Conservation (phyloP, 2,113 vertebrate genomes). For the Emydura subglobosa region DNA sequence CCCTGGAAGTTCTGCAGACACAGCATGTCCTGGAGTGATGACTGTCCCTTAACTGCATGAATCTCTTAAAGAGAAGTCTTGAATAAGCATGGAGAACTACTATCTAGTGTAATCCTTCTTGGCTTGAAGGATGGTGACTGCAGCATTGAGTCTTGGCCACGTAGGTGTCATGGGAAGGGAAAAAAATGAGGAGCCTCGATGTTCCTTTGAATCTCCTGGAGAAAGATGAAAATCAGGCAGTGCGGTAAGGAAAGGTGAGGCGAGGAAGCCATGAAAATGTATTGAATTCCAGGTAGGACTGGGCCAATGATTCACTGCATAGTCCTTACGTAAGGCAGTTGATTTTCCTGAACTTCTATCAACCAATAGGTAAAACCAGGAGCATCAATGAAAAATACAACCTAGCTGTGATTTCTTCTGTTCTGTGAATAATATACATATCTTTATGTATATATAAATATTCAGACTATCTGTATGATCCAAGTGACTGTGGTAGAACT, state of each 20-base stretch:
- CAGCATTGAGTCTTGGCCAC: no score
- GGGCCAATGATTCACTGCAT: background rate
- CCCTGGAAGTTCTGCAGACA: background rate
- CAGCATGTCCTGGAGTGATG: fast-evolving
- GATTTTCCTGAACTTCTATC: constrained; percentile 5
- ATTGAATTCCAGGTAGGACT: constrained; percentile 21
- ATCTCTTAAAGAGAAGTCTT: background rate
- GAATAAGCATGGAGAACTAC: background rate
- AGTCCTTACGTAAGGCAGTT: background rate
- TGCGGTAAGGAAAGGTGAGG: background rate
- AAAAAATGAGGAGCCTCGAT: background rate
- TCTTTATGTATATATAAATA: background rate
- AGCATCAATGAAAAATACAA: background rate
- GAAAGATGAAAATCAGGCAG: background rate
- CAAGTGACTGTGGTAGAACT: background rate
- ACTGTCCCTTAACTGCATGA: background rate
- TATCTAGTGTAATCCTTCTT: background rate
- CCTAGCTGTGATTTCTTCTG: background rate
- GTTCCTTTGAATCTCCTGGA: background rate
- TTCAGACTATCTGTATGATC: fast-evolving
- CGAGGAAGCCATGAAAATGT: constrained; percentile 11
- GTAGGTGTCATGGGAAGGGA: fast-evolving
- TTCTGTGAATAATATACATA: background rate
- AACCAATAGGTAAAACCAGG: constrained; percentile 28
- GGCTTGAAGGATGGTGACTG: fast-evolving